phyloP scores from a whole-genome alignment of 2,113 vertebrate species.

The Psittacula cyanocephala region DNA sequence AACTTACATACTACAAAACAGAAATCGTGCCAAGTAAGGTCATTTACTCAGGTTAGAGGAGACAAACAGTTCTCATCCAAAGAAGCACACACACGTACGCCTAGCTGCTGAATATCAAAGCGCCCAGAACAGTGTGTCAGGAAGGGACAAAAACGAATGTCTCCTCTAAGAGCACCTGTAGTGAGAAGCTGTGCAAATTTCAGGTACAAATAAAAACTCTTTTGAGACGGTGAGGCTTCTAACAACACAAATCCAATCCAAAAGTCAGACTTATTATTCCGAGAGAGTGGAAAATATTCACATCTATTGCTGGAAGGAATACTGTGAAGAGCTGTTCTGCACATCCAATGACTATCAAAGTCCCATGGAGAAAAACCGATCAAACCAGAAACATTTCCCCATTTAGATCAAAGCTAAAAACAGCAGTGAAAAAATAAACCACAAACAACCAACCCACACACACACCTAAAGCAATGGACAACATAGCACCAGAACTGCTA shows the following conservation, averaged over 20 bases:
- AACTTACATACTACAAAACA: background rate
- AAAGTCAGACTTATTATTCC: background rate
- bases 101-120: conserved; percentile 3
- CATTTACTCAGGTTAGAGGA: conserved; percentile 8
- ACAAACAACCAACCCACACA: background rate
- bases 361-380: background rate
- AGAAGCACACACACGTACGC: background rate
- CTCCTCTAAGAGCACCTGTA: background rate
- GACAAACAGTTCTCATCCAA: background rate
- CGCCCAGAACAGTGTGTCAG: background rate
- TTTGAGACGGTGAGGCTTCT: background rate
- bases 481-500: background rate
- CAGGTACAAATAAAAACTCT: background rate
- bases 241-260: background rate
- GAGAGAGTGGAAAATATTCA: background rate
- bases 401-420: conserved; percentile 30
- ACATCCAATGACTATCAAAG: background rate
- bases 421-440: background rate
- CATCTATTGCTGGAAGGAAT: background rate
- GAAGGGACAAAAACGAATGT: background rate
- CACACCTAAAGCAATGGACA: background rate
- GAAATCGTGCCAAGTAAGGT: background rate
- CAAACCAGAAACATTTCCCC: background rate
- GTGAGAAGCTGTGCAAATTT: background rate
- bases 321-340: background rate